Conservation (phyloP, 2,113 vertebrate species). For the Clinocottus analis region DNA sequence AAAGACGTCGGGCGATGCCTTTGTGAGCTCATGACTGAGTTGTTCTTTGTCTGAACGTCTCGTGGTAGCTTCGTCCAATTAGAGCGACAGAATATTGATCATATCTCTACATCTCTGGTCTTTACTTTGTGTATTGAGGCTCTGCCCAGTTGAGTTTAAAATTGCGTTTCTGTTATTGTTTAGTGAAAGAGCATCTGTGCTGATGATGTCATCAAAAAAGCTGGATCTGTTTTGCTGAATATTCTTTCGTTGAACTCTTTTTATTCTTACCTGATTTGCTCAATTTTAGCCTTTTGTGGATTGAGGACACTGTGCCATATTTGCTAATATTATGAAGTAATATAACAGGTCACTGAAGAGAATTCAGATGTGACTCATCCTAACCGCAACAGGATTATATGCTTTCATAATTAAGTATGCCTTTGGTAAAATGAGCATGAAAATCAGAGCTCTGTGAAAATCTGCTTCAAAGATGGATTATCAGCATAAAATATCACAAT, state of each 20-base stretch:
- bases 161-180: slow-evolving; percentile 2
- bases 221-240: neutral
- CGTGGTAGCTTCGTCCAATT: slow-evolving; percentile 25
- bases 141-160: slow-evolving; percentile 10
- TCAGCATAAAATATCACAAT: neutral
- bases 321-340: neutral
- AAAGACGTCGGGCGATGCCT: slow-evolving; percentile 39
- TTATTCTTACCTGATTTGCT: neutral
- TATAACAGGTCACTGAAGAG: neutral
- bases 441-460: slow-evolving; percentile 12
- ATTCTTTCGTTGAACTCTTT: neutral
- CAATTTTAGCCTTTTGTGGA: neutral
- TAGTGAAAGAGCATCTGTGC: slow-evolving; percentile 5
- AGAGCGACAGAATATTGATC: slow-evolving; percentile 47
- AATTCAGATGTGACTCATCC: neutral
- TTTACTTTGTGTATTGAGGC: neutral
- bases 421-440: slow-evolving; percentile 2
- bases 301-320: slow-evolving; percentile 8
- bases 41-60: slow-evolving; percentile 7
- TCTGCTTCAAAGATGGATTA: neutral
- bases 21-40: neutral
- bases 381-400: neutral
- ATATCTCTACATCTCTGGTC: slow-evolving; percentile 36
- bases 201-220: slow-evolving; percentile 4
- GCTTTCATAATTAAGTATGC: slow-evolving; percentile 1